phyloP scores from a whole-genome alignment of 2,888 invertebrate species.

The Papilio demoleus region DNA sequence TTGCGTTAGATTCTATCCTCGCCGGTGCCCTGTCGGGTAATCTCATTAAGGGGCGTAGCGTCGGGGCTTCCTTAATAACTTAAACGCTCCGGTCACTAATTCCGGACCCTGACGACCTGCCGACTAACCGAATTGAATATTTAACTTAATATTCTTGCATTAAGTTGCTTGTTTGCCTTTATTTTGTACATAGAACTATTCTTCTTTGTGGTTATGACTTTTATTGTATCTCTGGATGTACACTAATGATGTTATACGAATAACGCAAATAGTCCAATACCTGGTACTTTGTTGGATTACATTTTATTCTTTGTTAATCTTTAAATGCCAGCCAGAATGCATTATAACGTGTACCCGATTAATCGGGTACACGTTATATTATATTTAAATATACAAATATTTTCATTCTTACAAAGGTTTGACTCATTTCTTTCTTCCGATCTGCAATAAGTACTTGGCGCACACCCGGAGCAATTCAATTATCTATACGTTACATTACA shows the following conservation, averaged over 20 bases:
- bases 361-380: background rate
- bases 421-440: constrained; percentile 33
- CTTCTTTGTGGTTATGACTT: background rate
- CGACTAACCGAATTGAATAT: constrained; percentile 60
- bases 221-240: background rate
- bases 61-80: constrained; percentile 76
- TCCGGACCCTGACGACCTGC: constrained; percentile 57
- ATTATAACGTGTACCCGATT: background rate
- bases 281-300: background rate
- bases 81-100: constrained; percentile 64
- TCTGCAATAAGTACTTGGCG: constrained; percentile 53
- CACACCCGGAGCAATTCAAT: constrained; percentile 63
- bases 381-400: background rate
- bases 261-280: background rate
- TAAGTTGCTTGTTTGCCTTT: constrained; percentile 39
- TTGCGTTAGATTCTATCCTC: constrained; percentile 41
- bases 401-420: background rate
- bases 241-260: constrained; percentile 1
- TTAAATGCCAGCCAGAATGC: no score
- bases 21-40: constrained; percentile 60
- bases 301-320: no score
- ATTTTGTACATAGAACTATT: constrained; percentile 20
- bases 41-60: constrained; percentile 71
- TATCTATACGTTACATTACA: constrained; percentile 63
- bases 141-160: constrained; percentile 49